Base-by-base conservation (phyloP, 2,888 invertebrate genomes). In the Alentia gelatinosa region DNA sequence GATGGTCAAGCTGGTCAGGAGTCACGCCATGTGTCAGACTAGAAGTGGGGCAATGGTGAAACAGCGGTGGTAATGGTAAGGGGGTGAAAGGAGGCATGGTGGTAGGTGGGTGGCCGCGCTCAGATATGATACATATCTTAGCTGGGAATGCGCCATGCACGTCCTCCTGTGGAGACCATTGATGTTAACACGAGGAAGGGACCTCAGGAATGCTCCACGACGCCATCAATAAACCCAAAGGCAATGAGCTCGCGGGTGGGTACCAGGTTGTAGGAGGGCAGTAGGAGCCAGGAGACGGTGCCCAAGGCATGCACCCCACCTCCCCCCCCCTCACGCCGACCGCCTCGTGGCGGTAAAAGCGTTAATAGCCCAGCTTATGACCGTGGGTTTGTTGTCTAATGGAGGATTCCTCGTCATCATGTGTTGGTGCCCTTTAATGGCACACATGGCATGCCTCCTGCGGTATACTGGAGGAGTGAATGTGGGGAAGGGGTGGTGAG, bases 191-290 rank as follows among this genome's bases (percentile, higher is more conserved):
- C 79, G 19, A 39, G 35, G 79, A 79, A n/a, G 39, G 26, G 37
- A 35, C 79, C 79, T 79, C 39, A 39, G 37, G 15, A 35, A 39
- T 79, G 37, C 79, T 23, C 37, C 79, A 79, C 26, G n/a, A 3
- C 4, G 37, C 79, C 79, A 79, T 79, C 79, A 79, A 79, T 79
- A 79, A 79, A 79, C 79, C 79, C 37, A 79, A 79, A 79, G 79
- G 79, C 79, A 79, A 79, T 39, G 19, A 79, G 79, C 30, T 12
- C n/a, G 26, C 30, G 15, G 56, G 19, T 19, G n/a, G n/a, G n/a
- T n/a, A n/a, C n/a, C n/a, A n/a, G n/a, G n/a, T n/a, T n/a, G n/a
- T n/a, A n/a, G n/a, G n/a, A n/a, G n/a, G n/a, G n/a, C n/a, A n/a
- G n/a, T 19, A 56, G 56, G 5, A 12, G 19, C 23, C 23, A 56